These are phyloP conservation scores for Dorcus hopei DNA, from an alignment of 2,888 invertebrate genomes.

Conservation along the genomic window DNA sequence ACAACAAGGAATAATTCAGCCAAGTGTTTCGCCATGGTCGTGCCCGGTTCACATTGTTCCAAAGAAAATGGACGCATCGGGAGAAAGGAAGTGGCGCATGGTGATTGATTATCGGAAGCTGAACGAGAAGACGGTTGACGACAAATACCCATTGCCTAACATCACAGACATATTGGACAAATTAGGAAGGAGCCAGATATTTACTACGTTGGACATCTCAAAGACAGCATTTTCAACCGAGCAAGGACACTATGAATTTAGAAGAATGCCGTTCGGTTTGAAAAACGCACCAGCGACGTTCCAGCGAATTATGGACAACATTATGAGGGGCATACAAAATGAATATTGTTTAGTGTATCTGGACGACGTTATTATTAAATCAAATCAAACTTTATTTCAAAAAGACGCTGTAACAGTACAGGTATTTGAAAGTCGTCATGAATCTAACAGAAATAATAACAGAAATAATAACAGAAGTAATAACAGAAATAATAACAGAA, in stretches of 20 bases:
- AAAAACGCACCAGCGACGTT: constrained; percentile 36
- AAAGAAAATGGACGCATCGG: constrained; percentile 21
- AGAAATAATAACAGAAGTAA: too few relatives aligned
- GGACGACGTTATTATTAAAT: constrained; percentile 37
- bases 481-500: too few relatives aligned
- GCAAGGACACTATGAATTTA: constrained; percentile 29
- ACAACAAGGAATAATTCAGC: constrained; percentile 19
- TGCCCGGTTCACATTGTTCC: constrained; percentile 24
- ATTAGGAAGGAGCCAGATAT: constrained; percentile 29
- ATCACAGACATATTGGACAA: constrained; percentile 34
- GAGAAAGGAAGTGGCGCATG: constrained; percentile 23
- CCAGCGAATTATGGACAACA: constrained; percentile 27
- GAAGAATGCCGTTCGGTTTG: constrained; percentile 36
- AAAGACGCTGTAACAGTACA: too few relatives aligned
- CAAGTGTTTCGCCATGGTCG: constrained; percentile 19
- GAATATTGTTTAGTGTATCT: neutral
- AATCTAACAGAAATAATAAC: too few relatives aligned
- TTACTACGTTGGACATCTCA: constrained; percentile 23
- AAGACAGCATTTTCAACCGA: constrained; percentile 31
- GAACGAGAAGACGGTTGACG: constrained; percentile 32
- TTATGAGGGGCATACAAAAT: neutral
- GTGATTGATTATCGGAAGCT: constrained; percentile 26
- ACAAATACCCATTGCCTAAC: constrained; percentile 33
- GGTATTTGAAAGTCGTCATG: too few relatives aligned
- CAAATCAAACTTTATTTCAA: too few relatives aligned